These are phyloP conservation scores for Mellilla xanthometata DNA, from an alignment of 2,888 invertebrate species.

Conservation along the genomic window DNA sequence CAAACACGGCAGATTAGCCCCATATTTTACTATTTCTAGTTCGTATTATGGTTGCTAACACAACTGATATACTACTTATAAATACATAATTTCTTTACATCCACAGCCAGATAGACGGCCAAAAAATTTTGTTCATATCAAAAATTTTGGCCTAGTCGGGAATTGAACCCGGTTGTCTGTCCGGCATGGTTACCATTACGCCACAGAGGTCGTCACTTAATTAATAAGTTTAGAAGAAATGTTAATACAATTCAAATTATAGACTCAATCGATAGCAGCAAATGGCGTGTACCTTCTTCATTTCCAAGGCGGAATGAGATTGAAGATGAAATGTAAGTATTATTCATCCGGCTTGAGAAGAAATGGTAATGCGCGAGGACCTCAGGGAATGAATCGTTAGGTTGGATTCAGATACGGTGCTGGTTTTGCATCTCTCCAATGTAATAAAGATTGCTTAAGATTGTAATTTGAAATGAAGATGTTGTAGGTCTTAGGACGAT, in stretches of 20 bases:
- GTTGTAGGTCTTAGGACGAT: background rate
- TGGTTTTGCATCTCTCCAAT: constrained; percentile 19
- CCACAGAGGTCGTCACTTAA: too few species aligned
- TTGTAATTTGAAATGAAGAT: constrained; percentile 11
- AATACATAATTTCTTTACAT: too few species aligned
- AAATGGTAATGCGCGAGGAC: constrained; percentile 30
- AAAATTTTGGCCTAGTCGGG: too few species aligned
- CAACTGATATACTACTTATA: too few species aligned
- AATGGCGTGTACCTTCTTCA: constrained; percentile 21
- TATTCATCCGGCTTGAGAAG: constrained; percentile 30
- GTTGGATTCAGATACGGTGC: constrained; percentile 26
- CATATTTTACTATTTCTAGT: too few species aligned
- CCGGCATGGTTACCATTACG: too few species aligned
- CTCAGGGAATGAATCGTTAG: constrained; percentile 30
- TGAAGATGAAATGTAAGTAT: constrained; percentile 28
- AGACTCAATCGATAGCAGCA: constrained; percentile 14
- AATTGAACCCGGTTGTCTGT: too few species aligned
- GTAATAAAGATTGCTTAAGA: constrained; percentile 19
- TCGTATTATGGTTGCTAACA: too few species aligned
- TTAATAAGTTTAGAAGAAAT: too few species aligned
- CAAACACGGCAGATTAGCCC: too few species aligned
- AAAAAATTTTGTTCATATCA: too few species aligned
- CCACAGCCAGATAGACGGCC: too few species aligned
- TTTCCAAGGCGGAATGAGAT: constrained; percentile 27
- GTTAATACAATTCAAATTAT: constrained; percentile 8